Conservation (phyloP, 2,888 invertebrate genomes). For the Melinaea marsaeus region DNA sequence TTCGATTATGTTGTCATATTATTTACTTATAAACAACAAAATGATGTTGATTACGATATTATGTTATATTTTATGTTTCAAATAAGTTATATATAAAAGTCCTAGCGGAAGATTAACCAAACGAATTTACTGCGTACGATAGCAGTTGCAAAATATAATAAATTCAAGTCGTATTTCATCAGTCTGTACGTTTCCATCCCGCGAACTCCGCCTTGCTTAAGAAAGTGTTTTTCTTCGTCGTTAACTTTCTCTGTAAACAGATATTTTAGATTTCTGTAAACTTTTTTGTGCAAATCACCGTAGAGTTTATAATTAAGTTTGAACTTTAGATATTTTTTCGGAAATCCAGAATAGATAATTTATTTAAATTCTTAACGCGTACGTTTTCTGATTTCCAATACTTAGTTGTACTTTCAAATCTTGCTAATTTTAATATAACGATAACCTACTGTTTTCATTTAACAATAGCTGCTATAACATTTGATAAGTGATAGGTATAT, state of each 20-base stretch:
- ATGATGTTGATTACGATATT: background rate
- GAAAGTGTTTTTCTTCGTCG: conserved; percentile 21
- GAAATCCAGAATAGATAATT: background rate
- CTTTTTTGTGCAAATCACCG: conserved; percentile 22
- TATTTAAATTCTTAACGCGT: too few relatives aligned
- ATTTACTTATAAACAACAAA: too few relatives aligned
- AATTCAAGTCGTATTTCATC: conserved; percentile 23
- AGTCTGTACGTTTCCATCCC: conserved; percentile 17
- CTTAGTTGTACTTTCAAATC: too few relatives aligned
- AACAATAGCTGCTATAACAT: too few relatives aligned
- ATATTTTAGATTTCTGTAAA: conserved; percentile 18
- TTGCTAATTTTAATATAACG: too few relatives aligned
- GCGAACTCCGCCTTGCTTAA: conserved; percentile 18
- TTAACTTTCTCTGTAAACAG: conserved; percentile 17
- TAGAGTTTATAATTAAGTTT: conserved; percentile 17
- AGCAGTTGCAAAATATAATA: conserved; percentile 24
- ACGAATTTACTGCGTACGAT: conserved; percentile 29
- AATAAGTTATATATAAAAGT: conserved; percentile 18
- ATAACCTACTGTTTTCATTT: too few relatives aligned
- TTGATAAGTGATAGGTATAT: background rate
- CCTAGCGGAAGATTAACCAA: conserved; percentile 11
- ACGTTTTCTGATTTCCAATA: too few relatives aligned
- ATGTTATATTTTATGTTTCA: background rate
- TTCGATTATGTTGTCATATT: too few relatives aligned
- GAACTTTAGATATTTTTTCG: conserved; percentile 11